A percentile compares a stretch with the other conserved stretches of the same genome.
Evolutionary conservation across 2,113 vertebrate species (phyloP).

Genomic region (Psittacula cyanocephala): DNA sequence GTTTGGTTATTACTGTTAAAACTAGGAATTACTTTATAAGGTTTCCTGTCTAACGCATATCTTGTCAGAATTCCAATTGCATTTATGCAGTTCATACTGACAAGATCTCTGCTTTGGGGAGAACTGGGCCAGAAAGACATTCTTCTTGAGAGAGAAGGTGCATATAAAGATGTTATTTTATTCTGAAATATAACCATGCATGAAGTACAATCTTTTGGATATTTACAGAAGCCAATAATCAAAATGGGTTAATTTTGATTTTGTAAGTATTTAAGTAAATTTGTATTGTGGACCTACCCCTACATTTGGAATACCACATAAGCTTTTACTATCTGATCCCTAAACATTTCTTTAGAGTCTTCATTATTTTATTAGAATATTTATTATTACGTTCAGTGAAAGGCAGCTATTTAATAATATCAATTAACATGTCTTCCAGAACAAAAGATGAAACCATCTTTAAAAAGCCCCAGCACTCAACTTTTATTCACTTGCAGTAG

Average conservation of each 20-base stretch:
- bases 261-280: not conserved
- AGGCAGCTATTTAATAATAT: slow-evolving; percentile 57
- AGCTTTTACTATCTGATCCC: not conserved
- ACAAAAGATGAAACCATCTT: slow-evolving; percentile 45
- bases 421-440: slow-evolving; percentile 36
- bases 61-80: not conserved
- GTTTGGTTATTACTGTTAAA: not conserved
- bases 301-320: not conserved
- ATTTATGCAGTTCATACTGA: not conserved
- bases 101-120: not conserved
- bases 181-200: not conserved
- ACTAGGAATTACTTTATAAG: not conserved
- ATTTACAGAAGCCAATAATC: not conserved
- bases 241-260: not conserved
- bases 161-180: not conserved
- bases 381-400: slow-evolving; percentile 39
- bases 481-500: not conserved
- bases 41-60: not conserved
- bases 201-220: not conserved
- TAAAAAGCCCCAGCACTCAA: not conserved
- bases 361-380: slow-evolving; percentile 55
- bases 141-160: not conserved
- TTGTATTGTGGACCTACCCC: not conserved
- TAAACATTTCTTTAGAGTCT: slow-evolving; percentile 11
- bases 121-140: not conserved